Percentiles rank a stretch among this genome's conserved stretches.
These are phyloP conservation scores for Palythoa caribaeorum DNA, from an alignment of 92 coral and sea anemone species.

Conservation along the genomic window DNA sequence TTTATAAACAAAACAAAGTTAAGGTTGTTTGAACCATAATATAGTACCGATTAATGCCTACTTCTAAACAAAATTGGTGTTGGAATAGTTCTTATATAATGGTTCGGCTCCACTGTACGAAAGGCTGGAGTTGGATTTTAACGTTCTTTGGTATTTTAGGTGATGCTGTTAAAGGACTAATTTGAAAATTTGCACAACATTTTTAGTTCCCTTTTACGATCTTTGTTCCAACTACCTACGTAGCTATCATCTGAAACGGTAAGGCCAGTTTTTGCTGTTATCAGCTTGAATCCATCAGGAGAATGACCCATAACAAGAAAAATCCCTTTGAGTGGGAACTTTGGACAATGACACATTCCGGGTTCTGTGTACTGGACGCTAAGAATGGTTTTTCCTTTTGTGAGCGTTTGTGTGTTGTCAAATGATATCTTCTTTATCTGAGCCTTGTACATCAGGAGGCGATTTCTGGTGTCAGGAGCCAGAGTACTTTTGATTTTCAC, in stretches of 20 bases:
- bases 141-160: background rate
- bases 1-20: too few species aligned
- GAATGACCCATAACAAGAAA: slow-evolving; percentile 68
- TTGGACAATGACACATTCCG: slow-evolving; percentile 69
- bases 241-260: slow-evolving; percentile 5
- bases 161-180: background rate
- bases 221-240: slow-evolving; percentile 2
- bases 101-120: too few species aligned
- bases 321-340: slow-evolving; percentile 50
- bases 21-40: too few species aligned
- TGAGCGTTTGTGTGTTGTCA: slow-evolving; percentile 46
- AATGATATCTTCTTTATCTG: slow-evolving; percentile 54
- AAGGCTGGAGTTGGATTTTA: too few species aligned
- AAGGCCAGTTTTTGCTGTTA: background rate
- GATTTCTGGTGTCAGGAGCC: slow-evolving; percentile 46
- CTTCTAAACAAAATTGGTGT: too few species aligned
- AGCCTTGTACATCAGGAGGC: slow-evolving; percentile 54
- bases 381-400: slow-evolving; percentile 46
- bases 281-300: background rate
- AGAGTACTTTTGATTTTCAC: slow-evolving; percentile 45
- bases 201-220: background rate
- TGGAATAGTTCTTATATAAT: too few species aligned
- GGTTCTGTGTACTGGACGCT: slow-evolving; percentile 61
- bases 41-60: too few species aligned
- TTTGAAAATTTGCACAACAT: background rate